A percentile compares a stretch with the other conserved stretches of the same genome.
Conservation (phyloP, 2,888 invertebrate genomes). For the Lycia hirtaria region DNA sequence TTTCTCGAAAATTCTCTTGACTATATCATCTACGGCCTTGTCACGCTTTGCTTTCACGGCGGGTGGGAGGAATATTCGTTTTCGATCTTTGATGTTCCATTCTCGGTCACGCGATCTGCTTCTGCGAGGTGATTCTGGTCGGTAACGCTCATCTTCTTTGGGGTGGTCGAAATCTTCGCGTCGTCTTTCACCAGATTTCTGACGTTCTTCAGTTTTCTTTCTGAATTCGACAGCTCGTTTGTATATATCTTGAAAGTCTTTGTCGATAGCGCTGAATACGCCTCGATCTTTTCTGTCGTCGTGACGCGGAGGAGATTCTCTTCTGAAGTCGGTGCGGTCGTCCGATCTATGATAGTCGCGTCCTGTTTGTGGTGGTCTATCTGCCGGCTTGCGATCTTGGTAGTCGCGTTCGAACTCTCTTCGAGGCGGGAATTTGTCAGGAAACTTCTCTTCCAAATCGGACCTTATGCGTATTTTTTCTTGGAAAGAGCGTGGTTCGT, state of each 20-base stretch:
- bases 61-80: conserved; percentile 12
- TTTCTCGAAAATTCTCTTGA: conserved; percentile 58
- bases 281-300: conserved; percentile 37
- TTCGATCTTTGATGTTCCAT: conserved; percentile 11
- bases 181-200: conserved; percentile 47
- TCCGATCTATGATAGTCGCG: conserved; percentile 32
- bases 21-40: conserved; percentile 65
- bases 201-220: conserved; percentile 65
- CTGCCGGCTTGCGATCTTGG: conserved; percentile 24
- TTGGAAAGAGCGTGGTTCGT: conserved; percentile 46
- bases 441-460: conserved; percentile 26
- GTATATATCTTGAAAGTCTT: conserved; percentile 71
- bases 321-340: conserved; percentile 30
- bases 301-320: conserved; percentile 42
- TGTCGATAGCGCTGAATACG: conserved; percentile 53
- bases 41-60: conserved; percentile 56
- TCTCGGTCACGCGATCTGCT: not conserved
- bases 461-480: conserved; percentile 39
- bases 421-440: conserved; percentile 24
- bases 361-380: conserved; percentile 22
- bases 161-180: conserved; percentile 39
- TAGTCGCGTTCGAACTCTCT: conserved; percentile 36
- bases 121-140: conserved; percentile 3
- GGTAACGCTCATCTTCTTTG: conserved; percentile 1
- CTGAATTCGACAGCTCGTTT: conserved; percentile 67